Percentiles rank a stretch among this genome's conserved stretches.
phyloP scores from a whole-genome alignment of 2,888 invertebrate species.

The Heteromyza rotundicornis region DNA sequence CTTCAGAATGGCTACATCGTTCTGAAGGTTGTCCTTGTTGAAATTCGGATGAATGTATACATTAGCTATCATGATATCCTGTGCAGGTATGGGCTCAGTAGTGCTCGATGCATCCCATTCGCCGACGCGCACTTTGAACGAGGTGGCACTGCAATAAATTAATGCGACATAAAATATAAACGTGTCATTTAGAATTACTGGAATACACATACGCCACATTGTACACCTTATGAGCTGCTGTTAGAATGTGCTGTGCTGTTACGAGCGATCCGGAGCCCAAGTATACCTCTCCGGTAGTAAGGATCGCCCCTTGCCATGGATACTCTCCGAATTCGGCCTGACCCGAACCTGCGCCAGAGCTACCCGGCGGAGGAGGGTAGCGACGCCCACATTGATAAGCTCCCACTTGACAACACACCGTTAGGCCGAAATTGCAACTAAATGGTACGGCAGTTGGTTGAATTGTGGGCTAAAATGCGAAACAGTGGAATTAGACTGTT shows the following conservation, averaged over 20 bases:
- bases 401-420: conserved; percentile 53
- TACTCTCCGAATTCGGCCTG: conserved; percentile 73
- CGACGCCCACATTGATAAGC: conserved; percentile 56
- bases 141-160: conserved; percentile 38
- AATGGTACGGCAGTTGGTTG: conserved; percentile 31
- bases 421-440: conserved; percentile 49
- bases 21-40: conserved; percentile 74
- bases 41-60: conserved; percentile 71
- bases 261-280: conserved; percentile 77
- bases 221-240: conserved; percentile 75
- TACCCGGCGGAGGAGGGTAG: conserved; percentile 55
- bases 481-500: not conserved
- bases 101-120: conserved; percentile 76
- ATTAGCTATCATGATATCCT: conserved; percentile 68
- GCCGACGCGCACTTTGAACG: conserved; percentile 74
- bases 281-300: conserved; percentile 69
- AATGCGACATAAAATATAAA: too few species aligned
- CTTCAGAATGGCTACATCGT: conserved; percentile 81
- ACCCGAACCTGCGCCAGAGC: conserved; percentile 62
- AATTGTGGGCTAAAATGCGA: conserved; percentile 31
- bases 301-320: conserved; percentile 75
- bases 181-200: not conserved
- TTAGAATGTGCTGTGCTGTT: conserved; percentile 71
- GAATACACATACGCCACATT: conserved; percentile 65
- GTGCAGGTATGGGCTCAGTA: conserved; percentile 70